Conservation (phyloP, 2,113 vertebrate genomes). For the Crotophaga sulcirostris region DNA sequence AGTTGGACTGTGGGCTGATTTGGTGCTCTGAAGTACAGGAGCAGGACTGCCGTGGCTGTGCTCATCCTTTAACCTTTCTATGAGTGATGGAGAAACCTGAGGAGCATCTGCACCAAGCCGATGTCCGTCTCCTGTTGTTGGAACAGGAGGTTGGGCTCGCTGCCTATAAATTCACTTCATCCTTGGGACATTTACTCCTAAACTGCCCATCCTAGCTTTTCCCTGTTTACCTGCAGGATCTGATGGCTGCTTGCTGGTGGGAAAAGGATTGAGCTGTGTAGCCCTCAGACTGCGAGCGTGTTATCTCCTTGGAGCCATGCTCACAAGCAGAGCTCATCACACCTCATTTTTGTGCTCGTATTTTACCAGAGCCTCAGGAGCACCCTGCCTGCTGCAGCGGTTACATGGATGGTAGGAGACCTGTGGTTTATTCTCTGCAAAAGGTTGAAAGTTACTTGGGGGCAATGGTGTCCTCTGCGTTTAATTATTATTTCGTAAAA, state of each 20-base stretch:
- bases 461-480: constrained; percentile 40
- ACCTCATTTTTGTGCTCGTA: not conserved
- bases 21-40: not conserved
- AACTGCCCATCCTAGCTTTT: not conserved
- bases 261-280: not conserved
- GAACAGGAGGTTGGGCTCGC: not conserved
- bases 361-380: not conserved
- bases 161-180: not conserved
- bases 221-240: not conserved
- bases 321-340: not conserved
- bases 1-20: not conserved
- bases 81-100: not conserved
- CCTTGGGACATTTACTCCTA: not conserved
- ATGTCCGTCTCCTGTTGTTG: not conserved
- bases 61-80: not conserved
- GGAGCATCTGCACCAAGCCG: not conserved
- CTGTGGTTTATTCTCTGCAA: constrained; percentile 11
- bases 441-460: constrained; percentile 17
- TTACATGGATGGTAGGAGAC: not conserved
- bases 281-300: not conserved
- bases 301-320: fast-evolving
- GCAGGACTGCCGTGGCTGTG: fast-evolving
- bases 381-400: not conserved
- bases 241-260: not conserved
- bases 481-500: constrained; percentile 56